Conservation (phyloP, 2,888 invertebrate genomes). For the Kuschelorhynchus macadamiae region DNA sequence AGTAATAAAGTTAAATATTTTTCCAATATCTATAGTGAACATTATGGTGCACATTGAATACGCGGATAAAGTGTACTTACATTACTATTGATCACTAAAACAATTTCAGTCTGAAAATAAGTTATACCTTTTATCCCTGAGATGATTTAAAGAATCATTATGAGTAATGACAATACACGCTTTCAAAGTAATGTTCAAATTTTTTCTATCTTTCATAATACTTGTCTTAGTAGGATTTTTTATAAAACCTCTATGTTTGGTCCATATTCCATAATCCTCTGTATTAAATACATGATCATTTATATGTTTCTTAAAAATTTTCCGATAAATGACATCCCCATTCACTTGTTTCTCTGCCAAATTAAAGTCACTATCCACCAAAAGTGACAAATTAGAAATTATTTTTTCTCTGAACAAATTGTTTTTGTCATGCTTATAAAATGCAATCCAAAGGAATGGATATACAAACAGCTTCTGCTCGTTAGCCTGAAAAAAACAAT, state of each 20-base stretch:
- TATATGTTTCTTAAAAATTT: slow-evolving; percentile 58
- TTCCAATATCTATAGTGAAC: too few species aligned
- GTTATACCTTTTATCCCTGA: slow-evolving; percentile 75
- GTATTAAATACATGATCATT: slow-evolving; percentile 47
- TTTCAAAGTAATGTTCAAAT: slow-evolving; percentile 69
- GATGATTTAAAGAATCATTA: slow-evolving; percentile 73
- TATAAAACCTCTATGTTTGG: slow-evolving; percentile 38
- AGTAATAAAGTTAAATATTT: too few species aligned
- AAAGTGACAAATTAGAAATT: slow-evolving; percentile 58
- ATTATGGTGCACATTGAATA: too few species aligned
- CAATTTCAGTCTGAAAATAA: too few species aligned
- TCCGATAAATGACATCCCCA: slow-evolving; percentile 45
- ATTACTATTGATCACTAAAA: too few species aligned
- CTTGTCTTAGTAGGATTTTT: slow-evolving; percentile 44
- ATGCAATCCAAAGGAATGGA: slow-evolving; percentile 71
- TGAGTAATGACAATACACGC: slow-evolving; percentile 75
- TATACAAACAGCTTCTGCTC: slow-evolving; percentile 68
- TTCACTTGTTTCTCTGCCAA: slow-evolving; percentile 66
- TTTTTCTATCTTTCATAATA: slow-evolving; percentile 67
- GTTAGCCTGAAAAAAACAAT: slow-evolving; percentile 65
- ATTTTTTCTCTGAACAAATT: slow-evolving; percentile 22
- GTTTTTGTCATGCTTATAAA: slow-evolving; percentile 50
- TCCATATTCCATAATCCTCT: slow-evolving; percentile 60
- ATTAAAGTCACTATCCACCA: slow-evolving; percentile 72
- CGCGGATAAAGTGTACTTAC: too few species aligned